Percentiles rank a stretch among this genome's conserved stretches.
phyloP scores from a whole-genome alignment of 2,888 invertebrate genomes.

The Pandemis heparana region DNA sequence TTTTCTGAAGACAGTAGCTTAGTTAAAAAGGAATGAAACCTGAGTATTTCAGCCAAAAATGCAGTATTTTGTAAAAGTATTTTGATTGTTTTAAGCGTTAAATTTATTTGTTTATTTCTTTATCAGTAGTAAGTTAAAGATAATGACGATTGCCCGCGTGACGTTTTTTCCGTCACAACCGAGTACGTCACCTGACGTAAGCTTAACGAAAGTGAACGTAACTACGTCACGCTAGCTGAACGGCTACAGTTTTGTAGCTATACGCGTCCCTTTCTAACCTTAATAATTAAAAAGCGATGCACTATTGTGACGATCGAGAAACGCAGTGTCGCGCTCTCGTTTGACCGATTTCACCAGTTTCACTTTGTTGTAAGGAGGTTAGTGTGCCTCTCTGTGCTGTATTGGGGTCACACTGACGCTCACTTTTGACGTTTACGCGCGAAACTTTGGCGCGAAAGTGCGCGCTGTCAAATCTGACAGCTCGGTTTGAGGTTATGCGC shows the following conservation, averaged over 20 bases:
- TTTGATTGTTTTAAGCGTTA: no score
- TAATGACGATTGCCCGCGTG: constrained; percentile 10
- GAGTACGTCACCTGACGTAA: constrained; percentile 19
- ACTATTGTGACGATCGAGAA: background rate
- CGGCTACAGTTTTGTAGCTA: background rate
- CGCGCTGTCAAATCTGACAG: constrained; percentile 25
- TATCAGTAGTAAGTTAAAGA: background rate
- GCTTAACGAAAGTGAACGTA: constrained; percentile 21
- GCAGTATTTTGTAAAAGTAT: no score
- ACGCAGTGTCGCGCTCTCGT: constrained; percentile 8
- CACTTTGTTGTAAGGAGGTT: constrained; percentile 39
- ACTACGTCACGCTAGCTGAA: constrained; percentile 1
- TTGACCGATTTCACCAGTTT: constrained; percentile 33
- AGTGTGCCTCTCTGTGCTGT: constrained; percentile 19
- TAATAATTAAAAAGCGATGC: background rate
- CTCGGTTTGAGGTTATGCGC: constrained; percentile 5
- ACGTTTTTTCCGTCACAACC: constrained; percentile 14
- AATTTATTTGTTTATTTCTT: no score
- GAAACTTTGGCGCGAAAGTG: constrained; percentile 38
- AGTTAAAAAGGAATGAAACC: no score
- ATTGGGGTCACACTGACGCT: constrained; percentile 38
- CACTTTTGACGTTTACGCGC: constrained; percentile 41
- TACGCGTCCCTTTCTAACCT: background rate
- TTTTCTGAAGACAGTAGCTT: no score
- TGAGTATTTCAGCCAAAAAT: no score